Evolutionary conservation across 1,140 invertebrate species (phyloP).

Genomic region (Microplitis demolitor): DNA sequence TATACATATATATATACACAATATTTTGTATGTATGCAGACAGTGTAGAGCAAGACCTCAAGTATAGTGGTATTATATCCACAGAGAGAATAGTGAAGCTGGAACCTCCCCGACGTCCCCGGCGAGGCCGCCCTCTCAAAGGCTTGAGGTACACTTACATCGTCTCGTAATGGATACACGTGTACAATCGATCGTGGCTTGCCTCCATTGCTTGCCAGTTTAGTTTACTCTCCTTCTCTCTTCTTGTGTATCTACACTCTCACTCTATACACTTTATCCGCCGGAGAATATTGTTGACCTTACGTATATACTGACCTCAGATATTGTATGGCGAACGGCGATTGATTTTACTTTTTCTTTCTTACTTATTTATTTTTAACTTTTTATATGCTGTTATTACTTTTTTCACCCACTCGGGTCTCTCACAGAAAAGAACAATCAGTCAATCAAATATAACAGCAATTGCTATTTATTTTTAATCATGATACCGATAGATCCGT

Average conservation of each 20-base stretch:
- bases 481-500: too few species aligned
- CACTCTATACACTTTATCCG: conserved; percentile 1
- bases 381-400: background rate
- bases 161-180: conserved; percentile 17
- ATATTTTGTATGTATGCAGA: background rate
- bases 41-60: background rate
- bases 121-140: conserved; percentile 10
- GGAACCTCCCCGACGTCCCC: conserved; percentile 1
- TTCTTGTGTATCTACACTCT: too few species aligned
- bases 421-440: too few species aligned
- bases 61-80: background rate
- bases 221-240: too few species aligned
- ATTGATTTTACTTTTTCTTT: background rate
- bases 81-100: conserved; percentile 1
- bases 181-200: conserved; percentile 17
- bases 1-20: background rate
- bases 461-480: too few species aligned
- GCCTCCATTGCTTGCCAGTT: background rate
- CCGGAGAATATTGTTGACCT: conserved; percentile 5
- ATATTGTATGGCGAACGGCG: background rate
- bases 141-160: conserved; percentile 11
- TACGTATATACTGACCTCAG: conserved; percentile 5
- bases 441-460: too few species aligned
- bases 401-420: too few species aligned
- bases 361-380: background rate